phyloP scores from a whole-genome alignment of 23 tunicate species.

The Halocynthia aurantium region DNA sequence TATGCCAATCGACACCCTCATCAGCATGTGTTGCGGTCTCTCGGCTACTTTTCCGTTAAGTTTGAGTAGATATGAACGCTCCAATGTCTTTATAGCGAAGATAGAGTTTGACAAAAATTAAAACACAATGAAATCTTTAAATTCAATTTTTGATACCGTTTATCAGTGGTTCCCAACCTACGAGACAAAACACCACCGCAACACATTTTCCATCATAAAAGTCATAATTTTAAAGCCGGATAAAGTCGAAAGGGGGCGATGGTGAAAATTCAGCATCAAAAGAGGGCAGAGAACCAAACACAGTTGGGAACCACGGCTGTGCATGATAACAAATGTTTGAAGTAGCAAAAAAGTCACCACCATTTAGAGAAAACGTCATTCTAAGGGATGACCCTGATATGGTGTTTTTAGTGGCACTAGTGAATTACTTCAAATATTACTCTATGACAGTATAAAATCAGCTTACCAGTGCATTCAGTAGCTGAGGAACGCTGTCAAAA shows the following conservation, averaged over 20 bases:
- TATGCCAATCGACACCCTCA: conserved; percentile 97
- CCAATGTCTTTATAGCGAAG: conserved; percentile 58
- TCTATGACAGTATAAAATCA: no score
- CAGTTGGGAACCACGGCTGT: neutral
- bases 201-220: neutral
- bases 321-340: no score
- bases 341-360: no score
- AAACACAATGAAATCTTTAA: neutral
- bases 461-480: no score
- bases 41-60: conserved; percentile 93
- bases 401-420: no score
- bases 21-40: conserved; percentile 98
- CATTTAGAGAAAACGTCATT: no score
- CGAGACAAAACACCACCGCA: neutral
- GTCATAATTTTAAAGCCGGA: neutral
- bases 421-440: no score
- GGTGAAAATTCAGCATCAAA: neutral
- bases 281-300: neutral
- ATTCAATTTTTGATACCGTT: neutral
- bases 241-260: neutral
- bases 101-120: neutral
- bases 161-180: neutral
- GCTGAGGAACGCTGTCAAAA: neutral
- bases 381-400: no score
- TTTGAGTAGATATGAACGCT: conserved; percentile 91